Evolutionary conservation across 2,888 invertebrate genomes (phyloP).

Genomic region (Phengaris alcon): DNA sequence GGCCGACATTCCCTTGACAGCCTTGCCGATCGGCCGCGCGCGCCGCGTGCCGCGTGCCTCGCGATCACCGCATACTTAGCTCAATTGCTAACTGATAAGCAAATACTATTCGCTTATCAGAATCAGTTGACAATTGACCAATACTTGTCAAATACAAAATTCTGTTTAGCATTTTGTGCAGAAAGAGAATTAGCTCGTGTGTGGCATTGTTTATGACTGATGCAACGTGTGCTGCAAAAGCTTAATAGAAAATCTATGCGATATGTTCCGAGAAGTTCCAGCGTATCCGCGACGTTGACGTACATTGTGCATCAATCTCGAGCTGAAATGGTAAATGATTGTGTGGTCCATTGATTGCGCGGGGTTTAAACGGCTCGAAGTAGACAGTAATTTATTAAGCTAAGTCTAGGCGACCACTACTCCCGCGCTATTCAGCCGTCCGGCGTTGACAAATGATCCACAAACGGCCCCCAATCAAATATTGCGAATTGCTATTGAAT

Average conservation of each 20-base stretch:
- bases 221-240: background rate
- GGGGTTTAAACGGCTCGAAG: background rate
- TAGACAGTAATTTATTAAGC: background rate
- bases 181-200: background rate
- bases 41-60: background rate
- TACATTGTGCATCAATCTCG: background rate
- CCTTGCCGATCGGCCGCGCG: background rate
- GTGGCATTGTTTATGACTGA: background rate
- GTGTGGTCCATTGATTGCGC: background rate
- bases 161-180: background rate
- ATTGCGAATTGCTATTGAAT: slow-evolving; percentile 37
- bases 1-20: background rate
- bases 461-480: slow-evolving; percentile 18
- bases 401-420: background rate
- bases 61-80: background rate
- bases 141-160: background rate
- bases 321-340: background rate
- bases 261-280: background rate
- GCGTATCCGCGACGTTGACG: background rate
- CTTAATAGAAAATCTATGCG: background rate
- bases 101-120: background rate
- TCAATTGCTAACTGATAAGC: background rate
- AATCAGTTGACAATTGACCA: background rate
- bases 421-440: slow-evolving; percentile 15
- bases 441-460: slow-evolving; percentile 22